A percentile compares a stretch with the other conserved stretches of the same genome.
These are phyloP conservation scores for Calliopsis andreniformis DNA, from an alignment of 1,140 invertebrate species.

Conservation along the genomic window DNA sequence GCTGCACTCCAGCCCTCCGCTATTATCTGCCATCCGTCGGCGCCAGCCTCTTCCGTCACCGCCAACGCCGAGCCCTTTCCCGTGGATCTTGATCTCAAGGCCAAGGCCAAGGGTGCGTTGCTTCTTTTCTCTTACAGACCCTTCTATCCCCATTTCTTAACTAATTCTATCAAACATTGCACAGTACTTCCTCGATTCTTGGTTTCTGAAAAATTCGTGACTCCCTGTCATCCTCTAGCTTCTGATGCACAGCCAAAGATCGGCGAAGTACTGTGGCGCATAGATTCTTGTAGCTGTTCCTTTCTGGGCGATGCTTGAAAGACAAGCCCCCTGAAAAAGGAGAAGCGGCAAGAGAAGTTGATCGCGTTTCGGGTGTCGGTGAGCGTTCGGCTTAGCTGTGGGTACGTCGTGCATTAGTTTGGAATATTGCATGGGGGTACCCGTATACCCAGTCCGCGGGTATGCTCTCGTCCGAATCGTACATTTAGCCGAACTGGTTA, in stretches of 20 bases:
- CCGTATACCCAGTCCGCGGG: slow-evolving; percentile 72
- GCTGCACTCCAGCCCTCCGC: slow-evolving; percentile 56
- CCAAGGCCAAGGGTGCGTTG: slow-evolving; percentile 69
- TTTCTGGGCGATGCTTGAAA: background rate
- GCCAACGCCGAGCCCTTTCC: slow-evolving; percentile 60
- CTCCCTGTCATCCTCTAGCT: too few species aligned
- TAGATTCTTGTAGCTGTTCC: too few species aligned
- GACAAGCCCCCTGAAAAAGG: background rate
- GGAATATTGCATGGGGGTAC: slow-evolving; percentile 75
- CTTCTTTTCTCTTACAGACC: background rate
- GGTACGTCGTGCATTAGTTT: slow-evolving; percentile 69
- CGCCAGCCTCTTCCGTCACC: slow-evolving; percentile 42
- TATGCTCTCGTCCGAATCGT: slow-evolving; percentile 70
- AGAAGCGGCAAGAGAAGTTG: background rate
- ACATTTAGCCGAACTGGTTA: slow-evolving; percentile 74
- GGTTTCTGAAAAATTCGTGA: too few species aligned
- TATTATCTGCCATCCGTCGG: slow-evolving; percentile 70
- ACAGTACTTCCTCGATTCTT: too few species aligned
- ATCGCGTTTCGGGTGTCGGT: slow-evolving; percentile 21
- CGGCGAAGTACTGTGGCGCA: too few species aligned
- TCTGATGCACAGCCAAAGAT: too few species aligned
- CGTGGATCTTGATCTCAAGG: slow-evolving; percentile 72
- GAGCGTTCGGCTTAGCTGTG: slow-evolving; percentile 53
- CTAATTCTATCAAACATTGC: too few species aligned
- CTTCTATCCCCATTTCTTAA: background rate